A percentile compares a stretch with the other conserved stretches of the same genome.
phyloP scores from a whole-genome alignment of 2,113 vertebrate species.

The Podiceps cristatus region DNA sequence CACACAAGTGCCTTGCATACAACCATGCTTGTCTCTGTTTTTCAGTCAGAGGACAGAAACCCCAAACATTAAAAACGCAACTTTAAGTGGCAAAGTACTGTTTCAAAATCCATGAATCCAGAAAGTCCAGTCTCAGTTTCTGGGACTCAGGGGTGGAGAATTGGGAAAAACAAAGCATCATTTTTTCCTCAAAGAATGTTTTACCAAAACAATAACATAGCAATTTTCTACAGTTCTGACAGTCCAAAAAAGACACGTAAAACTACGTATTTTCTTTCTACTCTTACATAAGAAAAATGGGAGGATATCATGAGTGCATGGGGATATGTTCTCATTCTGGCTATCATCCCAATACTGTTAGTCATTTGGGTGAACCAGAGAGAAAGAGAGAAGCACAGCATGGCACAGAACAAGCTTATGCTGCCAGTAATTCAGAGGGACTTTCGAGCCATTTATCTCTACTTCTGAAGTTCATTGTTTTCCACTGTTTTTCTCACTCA shows the following conservation, averaged over 20 bases:
- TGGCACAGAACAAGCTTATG: conserved; percentile 43
- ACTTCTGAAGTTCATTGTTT: conserved; percentile 71
- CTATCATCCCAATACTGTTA: conserved; percentile 37
- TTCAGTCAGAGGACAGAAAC: neutral
- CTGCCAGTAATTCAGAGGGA: conserved; percentile 55
- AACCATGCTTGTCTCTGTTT: neutral
- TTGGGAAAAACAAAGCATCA: rapidly evolving
- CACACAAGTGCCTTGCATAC: neutral
- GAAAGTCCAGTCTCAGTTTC: neutral
- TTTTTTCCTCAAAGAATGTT: neutral
- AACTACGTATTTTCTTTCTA: neutral
- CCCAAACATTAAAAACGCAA: neutral
- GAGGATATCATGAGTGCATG: conserved; percentile 2
- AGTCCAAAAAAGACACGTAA: neutral
- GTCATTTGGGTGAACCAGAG: conserved; percentile 51
- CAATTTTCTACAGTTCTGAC: neutral
- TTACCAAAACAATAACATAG: neutral
- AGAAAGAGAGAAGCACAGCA: conserved; percentile 59
- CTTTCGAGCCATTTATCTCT: conserved; percentile 47
- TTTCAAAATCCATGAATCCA: neutral
- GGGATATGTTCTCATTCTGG: conserved; percentile 53
- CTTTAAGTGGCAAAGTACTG: neutral
- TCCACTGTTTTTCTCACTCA: conserved; percentile 50
- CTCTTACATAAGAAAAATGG: neutral
- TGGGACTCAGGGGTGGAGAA: neutral